phyloP scores from a whole-genome alignment of 2,888 invertebrate species.

The Eupithecia vulgata region DNA sequence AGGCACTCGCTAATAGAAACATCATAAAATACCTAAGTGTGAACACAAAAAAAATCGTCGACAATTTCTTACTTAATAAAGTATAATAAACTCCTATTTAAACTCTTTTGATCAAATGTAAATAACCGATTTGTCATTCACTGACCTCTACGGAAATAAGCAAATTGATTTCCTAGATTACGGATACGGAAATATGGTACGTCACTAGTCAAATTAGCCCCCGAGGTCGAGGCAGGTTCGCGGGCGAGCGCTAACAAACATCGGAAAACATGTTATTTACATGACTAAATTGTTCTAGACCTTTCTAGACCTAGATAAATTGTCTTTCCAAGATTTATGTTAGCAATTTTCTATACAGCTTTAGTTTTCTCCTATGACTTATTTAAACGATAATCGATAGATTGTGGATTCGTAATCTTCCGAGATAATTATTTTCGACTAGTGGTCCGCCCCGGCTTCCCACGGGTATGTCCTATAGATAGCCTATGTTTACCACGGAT shows the following conservation, averaged over 20 bases:
- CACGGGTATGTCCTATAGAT: no score
- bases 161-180: conserved; percentile 1
- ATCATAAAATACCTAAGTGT: no score
- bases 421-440: not conserved
- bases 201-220: conserved; percentile 56
- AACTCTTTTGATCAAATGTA: not conserved
- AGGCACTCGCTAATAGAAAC: no score
- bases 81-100: not conserved
- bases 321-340: conserved; percentile 45
- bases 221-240: conserved; percentile 57
- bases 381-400: not conserved
- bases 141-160: conserved; percentile 2
- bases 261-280: conserved; percentile 53
- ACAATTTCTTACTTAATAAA: no score
- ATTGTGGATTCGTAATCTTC: not conserved
- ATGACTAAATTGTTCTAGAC: conserved; percentile 26
- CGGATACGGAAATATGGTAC: conserved; percentile 19
- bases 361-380: conserved; percentile 20
- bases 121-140: not conserved
- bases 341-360: conserved; percentile 24
- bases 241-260: conserved; percentile 59
- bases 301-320: not conserved
- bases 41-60: no score
- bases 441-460: no score
- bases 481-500: no score